Evolutionary conservation across 2,113 vertebrate genomes (phyloP).

Genomic region (Dicerorhinus sumatrensis): DNA sequence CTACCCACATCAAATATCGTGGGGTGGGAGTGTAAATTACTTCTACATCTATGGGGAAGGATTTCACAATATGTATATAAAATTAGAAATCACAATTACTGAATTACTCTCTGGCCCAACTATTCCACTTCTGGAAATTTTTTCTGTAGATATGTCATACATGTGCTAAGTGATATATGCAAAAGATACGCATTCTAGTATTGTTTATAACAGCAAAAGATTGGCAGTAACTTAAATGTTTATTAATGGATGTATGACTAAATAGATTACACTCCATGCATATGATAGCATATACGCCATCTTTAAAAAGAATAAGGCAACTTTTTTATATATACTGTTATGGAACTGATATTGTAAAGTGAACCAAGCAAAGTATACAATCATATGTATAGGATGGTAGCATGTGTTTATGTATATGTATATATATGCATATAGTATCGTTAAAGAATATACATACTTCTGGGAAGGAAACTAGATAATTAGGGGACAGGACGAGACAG

Average conservation of each 20-base stretch:
- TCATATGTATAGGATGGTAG: background rate
- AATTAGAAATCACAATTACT: background rate
- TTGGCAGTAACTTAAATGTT: background rate
- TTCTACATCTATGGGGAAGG: background rate
- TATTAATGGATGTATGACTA: background rate
- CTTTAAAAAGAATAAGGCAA: background rate
- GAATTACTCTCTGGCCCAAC: background rate
- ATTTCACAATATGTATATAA: background rate
- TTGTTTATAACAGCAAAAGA: background rate
- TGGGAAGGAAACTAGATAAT: background rate
- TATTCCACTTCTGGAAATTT: background rate
- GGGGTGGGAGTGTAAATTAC: background rate
- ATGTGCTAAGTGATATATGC: background rate
- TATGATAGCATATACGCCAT: background rate
- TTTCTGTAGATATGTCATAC: background rate
- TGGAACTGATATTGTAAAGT: background rate
- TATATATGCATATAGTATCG: background rate
- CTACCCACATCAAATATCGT: background rate
- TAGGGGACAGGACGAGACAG: background rate
- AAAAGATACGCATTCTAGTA: background rate
- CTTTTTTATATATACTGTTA: background rate
- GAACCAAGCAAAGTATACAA: background rate
- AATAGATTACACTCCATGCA: background rate
- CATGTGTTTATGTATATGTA: background rate
- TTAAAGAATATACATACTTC: background rate